These are phyloP conservation scores for Lepus townsendii DNA, from an alignment of 2,797 vertebrate genomes.

Conservation along the genomic window DNA sequence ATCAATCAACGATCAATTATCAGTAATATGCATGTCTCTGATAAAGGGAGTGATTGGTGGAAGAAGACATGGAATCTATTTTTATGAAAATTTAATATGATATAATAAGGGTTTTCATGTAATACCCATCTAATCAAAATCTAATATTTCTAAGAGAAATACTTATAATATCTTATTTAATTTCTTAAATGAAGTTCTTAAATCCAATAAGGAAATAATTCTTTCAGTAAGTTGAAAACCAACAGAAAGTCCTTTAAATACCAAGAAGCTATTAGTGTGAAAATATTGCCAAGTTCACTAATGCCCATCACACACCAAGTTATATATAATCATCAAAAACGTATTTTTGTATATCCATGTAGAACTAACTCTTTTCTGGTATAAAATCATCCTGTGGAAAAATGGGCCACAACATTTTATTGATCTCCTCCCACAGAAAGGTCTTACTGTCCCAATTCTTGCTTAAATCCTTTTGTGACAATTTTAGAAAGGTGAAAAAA, in stretches of 20 bases:
- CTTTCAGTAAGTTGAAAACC: conserved; percentile 26
- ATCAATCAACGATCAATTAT: background rate
- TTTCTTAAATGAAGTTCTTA: background rate
- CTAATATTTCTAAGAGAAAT: background rate
- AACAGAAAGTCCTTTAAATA: conserved; percentile 33
- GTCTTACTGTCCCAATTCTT: conserved; percentile 47
- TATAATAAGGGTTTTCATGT: conserved; percentile 24
- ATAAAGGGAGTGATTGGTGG: background rate
- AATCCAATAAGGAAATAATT: background rate
- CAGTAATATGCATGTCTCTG: background rate
- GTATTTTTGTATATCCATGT: background rate
- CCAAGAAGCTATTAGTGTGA: conserved; percentile 47
- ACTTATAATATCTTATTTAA: too few species aligned
- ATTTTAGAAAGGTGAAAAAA: conserved; percentile 4
- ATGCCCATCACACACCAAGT: conserved; percentile 41
- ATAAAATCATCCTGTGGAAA: conserved; percentile 49
- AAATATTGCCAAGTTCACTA: conserved; percentile 35
- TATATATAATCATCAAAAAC: conserved; percentile 64
- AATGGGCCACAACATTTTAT: conserved; percentile 40
- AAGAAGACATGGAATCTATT: background rate
- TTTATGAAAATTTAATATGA: conserved; percentile 32
- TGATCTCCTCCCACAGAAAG: conserved; percentile 16
- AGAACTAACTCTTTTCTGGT: conserved; percentile 34
- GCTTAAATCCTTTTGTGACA: conserved; percentile 63
- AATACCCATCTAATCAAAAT: conserved; percentile 40